A percentile compares a stretch with the other conserved stretches of the same genome.
Evolutionary conservation across 2,888 invertebrate species (phyloP).

Genomic region (Drosophila tripunctata): DNA sequence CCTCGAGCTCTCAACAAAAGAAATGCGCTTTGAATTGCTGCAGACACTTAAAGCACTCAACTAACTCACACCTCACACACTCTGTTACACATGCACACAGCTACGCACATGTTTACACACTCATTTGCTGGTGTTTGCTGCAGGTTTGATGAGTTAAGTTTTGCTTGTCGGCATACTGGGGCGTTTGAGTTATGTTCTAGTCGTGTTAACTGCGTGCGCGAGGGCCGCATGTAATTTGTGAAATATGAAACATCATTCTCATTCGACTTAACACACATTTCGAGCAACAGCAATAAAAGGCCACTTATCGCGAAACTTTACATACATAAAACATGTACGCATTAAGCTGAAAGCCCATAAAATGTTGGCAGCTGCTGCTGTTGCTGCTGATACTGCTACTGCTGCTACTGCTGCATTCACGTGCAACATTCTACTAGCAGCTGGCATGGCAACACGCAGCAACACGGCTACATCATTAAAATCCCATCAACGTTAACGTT

Average conservation of each 20-base stretch:
- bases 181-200: constrained; percentile 22
- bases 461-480: constrained; percentile 48
- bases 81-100: not conserved
- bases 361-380: constrained; percentile 18
- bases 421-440: constrained; percentile 29
- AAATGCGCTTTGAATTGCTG: constrained; percentile 35
- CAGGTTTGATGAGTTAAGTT: constrained; percentile 48
- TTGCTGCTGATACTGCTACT: constrained; percentile 10
- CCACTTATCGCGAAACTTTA: constrained; percentile 36
- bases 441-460: constrained; percentile 26
- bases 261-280: not conserved
- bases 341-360: constrained; percentile 19
- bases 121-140: constrained; percentile 20
- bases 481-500: constrained; percentile 22
- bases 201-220: not conserved
- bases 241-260: constrained; percentile 9
- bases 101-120: not conserved
- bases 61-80: constrained; percentile 3
- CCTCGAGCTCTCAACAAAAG: constrained; percentile 39
- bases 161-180: constrained; percentile 8
- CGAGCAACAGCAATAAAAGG: constrained; percentile 24
- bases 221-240: constrained; percentile 8
- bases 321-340: constrained; percentile 52
- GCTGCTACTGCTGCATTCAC: constrained; percentile 15
- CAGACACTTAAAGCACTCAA: constrained; percentile 33